Evolutionary conservation across 2,888 invertebrate genomes (phyloP).

Genomic region (Ramazzottius varieornatus): DNA sequence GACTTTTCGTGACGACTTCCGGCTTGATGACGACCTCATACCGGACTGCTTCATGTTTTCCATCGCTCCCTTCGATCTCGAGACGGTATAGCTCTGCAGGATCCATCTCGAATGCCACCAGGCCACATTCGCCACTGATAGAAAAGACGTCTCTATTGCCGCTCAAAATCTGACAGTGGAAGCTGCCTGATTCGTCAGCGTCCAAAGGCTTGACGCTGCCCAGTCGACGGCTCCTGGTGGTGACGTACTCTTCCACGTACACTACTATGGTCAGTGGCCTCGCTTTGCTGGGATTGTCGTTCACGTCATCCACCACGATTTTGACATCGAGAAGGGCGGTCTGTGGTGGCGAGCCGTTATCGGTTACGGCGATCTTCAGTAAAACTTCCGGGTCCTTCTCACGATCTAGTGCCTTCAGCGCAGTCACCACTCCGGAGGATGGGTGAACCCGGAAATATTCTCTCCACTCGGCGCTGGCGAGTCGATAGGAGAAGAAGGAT

Average conservation of each 20-base stretch:
- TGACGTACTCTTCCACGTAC: slow-evolving; percentile 37
- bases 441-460: slow-evolving; percentile 66
- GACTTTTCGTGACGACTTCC: slow-evolving; percentile 46
- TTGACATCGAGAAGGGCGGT: slow-evolving; percentile 64
- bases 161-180: slow-evolving; percentile 46
- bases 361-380: slow-evolving; percentile 56
- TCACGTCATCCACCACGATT: slow-evolving; percentile 55
- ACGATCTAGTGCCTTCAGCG: slow-evolving; percentile 39
- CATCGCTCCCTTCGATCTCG: slow-evolving; percentile 62
- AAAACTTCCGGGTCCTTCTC: slow-evolving; percentile 48
- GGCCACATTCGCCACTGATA: slow-evolving; percentile 49
- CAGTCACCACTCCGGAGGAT: slow-evolving; percentile 53
- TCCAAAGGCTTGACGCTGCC: slow-evolving; percentile 77
- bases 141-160: slow-evolving; percentile 23
- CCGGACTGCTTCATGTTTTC: slow-evolving; percentile 54
- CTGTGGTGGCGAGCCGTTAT: slow-evolving; percentile 61
- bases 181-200: slow-evolving; percentile 62
- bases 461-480: slow-evolving; percentile 51
- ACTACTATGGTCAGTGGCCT: not conserved
- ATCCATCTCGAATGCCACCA: slow-evolving; percentile 42
- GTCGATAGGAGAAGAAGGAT: slow-evolving; percentile 41
- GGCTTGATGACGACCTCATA: slow-evolving; percentile 62
- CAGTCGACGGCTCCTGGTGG: slow-evolving; percentile 63
- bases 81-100: slow-evolving; percentile 28
- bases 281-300: slow-evolving; percentile 37